These are phyloP conservation scores for Saturnia japonica DNA, from an alignment of 2,888 invertebrate genomes.

Conservation along the genomic window DNA sequence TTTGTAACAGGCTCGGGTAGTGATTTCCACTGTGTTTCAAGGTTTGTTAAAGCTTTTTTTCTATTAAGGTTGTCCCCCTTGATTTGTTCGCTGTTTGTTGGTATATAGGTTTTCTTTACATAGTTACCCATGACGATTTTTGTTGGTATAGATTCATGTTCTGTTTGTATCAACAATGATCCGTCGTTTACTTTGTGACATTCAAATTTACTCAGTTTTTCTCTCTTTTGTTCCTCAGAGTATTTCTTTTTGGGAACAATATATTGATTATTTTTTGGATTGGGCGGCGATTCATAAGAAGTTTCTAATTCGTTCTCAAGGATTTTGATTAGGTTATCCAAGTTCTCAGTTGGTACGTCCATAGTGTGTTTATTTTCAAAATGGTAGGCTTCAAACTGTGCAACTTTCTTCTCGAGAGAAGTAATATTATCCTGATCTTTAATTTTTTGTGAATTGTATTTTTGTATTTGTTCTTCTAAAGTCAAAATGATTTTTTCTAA, in stretches of 20 bases:
- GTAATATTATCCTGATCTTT: slow-evolving; percentile 58
- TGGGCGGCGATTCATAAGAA: slow-evolving; percentile 39
- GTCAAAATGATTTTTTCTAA: slow-evolving; percentile 68
- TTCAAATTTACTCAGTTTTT: slow-evolving; percentile 35
- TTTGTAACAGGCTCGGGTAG: slow-evolving; percentile 33
- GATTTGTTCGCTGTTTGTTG: slow-evolving; percentile 42
- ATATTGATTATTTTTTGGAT: slow-evolving; percentile 33
- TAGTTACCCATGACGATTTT: slow-evolving; percentile 53
- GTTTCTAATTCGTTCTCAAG: slow-evolving; percentile 67
- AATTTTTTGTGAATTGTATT: slow-evolving; percentile 48
- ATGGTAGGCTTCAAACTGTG: slow-evolving; percentile 48
- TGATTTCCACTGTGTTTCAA: slow-evolving; percentile 44
- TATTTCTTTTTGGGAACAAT: slow-evolving; percentile 33
- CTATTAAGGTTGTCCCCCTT: slow-evolving; percentile 50
- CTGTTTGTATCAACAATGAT: slow-evolving; percentile 31
- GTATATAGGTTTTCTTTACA: slow-evolving; percentile 47
- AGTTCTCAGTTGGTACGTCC: slow-evolving; percentile 52
- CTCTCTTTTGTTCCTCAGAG: slow-evolving; percentile 33
- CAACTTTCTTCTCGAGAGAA: slow-evolving; percentile 53
- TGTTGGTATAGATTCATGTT: slow-evolving; percentile 44
- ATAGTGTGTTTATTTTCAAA: slow-evolving; percentile 41
- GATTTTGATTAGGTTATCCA: slow-evolving; percentile 67
- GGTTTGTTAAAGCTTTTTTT: slow-evolving; percentile 52
- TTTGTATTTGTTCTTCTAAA: slow-evolving; percentile 61
- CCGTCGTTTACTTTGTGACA: slow-evolving; percentile 34